Base-by-base conservation (phyloP, 1,140 invertebrate genomes). In the Saxidomus purpurata region DNA sequence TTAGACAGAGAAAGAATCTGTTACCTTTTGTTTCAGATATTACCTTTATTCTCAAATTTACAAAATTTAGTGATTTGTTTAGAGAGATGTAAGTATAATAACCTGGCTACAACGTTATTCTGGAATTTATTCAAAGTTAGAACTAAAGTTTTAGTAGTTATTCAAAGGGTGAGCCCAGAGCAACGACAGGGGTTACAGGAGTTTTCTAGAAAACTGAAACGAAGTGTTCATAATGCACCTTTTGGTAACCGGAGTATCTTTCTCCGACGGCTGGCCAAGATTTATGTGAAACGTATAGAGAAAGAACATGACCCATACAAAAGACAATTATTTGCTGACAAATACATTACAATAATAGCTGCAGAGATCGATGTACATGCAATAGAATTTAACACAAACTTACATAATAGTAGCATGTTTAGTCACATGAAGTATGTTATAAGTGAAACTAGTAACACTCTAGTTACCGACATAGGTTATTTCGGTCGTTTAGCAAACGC, bases 401-500 rank as follows among this genome's bases (percentile, higher is more conserved):
- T 71, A 36, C 67, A 40, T 28, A 8, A 71, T 28, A 71, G 25
- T 13, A 8, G 11, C 11, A 40, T 71, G 4, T 71, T 71, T 28
- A 28, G 13, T 17, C 11, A 6, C 25, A 71, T 71, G 67, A 71
- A 71, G 34, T 11, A 22, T 17, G 2, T 71, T 3, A 71, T 40
- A 71, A 71, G n/a, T 40, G 67, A 71, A 71, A 71, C 67, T 9
- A 71, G 67, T 34, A 71, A 71, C 22, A 71, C 67, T 8, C 22
- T 71, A 71, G 13, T 71, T 19, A 71, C 67, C 25, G 67, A 71
- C 22, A 40, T 34, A 28, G 67, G 31, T 4, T 17, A 31, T 71
- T 71, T 19, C 34, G 67, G 67, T 15, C 67, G 67, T 3, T 71
- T 71, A 71, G 67, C 67, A 71, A 71, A 71, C 22, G 67, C 67